Percentiles rank a stretch among this genome's conserved stretches.
Conservation (phyloP, 2,113 vertebrate species). For the Serinus canaria region DNA sequence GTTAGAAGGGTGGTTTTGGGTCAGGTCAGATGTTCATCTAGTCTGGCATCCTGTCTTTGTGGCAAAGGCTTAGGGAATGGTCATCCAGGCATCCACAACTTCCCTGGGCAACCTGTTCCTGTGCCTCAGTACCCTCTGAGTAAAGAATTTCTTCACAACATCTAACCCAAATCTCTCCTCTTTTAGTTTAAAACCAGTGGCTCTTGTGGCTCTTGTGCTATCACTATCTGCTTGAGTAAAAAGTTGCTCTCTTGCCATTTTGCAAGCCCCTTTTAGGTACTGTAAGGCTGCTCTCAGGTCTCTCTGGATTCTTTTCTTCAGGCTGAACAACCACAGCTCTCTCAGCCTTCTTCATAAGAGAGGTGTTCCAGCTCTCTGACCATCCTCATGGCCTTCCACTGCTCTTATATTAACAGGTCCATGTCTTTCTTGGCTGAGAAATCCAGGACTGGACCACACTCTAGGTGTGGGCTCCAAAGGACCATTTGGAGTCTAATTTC, state of each 20-base stretch:
- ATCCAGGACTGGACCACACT: neutral
- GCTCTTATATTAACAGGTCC: neutral
- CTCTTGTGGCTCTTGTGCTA: neutral
- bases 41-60: neutral
- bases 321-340: neutral
- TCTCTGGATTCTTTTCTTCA: neutral
- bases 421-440: neutral
- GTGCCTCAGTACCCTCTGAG: neutral
- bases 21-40: neutral
- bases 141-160: neutral
- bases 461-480: neutral
- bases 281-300: neutral
- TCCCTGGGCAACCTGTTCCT: neutral
- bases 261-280: neutral
- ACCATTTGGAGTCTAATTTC: neutral
- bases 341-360: neutral
- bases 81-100: neutral
- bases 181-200: neutral
- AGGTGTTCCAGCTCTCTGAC: neutral
- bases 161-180: neutral
- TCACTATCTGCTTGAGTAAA: neutral
- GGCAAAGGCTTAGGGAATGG: neutral
- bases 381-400: neutral
- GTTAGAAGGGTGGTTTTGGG: neutral
- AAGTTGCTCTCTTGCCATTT: rapidly evolving